A percentile compares a stretch with the other conserved stretches of the same genome.
Evolutionary conservation across 1,140 invertebrate species (phyloP).

Genomic region (Proctacanthus coquilletti): DNA sequence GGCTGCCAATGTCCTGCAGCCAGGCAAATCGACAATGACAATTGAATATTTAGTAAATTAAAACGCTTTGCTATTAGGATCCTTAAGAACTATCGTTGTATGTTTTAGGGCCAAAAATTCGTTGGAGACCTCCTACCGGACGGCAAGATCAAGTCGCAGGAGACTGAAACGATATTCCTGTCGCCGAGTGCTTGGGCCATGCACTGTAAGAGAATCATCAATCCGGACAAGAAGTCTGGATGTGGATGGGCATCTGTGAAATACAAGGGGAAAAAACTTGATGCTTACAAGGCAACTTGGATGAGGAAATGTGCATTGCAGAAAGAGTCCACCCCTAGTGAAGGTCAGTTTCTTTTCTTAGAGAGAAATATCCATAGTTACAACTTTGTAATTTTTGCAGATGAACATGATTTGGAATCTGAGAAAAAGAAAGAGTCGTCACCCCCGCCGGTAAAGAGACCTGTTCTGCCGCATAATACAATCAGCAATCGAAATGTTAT

Average conservation of each 20-base stretch:
- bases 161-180: constrained; percentile 71
- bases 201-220: constrained; percentile 78
- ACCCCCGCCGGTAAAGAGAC: constrained; percentile 38
- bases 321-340: constrained; percentile 32
- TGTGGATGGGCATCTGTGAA: constrained; percentile 80
- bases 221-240: constrained; percentile 79
- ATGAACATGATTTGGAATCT: constrained; percentile 27
- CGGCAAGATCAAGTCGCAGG: constrained; percentile 78
- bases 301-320: constrained; percentile 47
- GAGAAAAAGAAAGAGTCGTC: constrained; percentile 39
- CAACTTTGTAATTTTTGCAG: constrained; percentile 8
- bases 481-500: constrained; percentile 49
- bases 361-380: background rate
- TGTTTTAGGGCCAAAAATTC: constrained; percentile 65
- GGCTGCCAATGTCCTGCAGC: constrained; percentile 62
- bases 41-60: constrained; percentile 69
- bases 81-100: no score
- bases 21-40: constrained; percentile 64
- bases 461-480: constrained; percentile 50
- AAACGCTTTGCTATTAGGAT: background rate
- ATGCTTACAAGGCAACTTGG: constrained; percentile 74
- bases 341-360: constrained; percentile 10
- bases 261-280: constrained; percentile 71
- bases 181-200: constrained; percentile 88
- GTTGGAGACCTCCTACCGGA: constrained; percentile 68